phyloP scores from a whole-genome alignment of 2,113 vertebrate species.

The Lasiurus borealis region DNA sequence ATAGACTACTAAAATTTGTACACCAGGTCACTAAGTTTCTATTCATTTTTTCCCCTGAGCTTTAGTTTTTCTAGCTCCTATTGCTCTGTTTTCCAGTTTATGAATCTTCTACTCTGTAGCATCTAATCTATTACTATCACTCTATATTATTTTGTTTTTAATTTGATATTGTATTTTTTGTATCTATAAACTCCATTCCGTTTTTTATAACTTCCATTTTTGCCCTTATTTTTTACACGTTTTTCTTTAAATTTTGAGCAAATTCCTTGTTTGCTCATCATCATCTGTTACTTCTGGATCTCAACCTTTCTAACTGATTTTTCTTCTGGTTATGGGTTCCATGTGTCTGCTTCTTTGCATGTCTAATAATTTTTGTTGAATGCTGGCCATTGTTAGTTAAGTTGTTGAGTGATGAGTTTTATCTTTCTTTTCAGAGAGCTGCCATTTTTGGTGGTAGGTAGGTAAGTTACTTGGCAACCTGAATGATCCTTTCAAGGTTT shows the following conservation, averaged over 20 bases:
- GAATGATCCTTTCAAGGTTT: neutral
- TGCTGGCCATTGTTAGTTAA: neutral
- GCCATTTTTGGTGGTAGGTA: neutral
- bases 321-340: neutral
- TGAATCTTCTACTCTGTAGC: neutral
- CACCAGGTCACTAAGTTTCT: neutral
- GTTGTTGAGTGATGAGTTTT: neutral
- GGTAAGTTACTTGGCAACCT: neutral
- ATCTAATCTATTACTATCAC: neutral
- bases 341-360: neutral
- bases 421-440: neutral
- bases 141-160: neutral
- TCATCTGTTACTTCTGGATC: neutral
- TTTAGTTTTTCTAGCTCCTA: neutral
- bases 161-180: constrained; percentile 3
- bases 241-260: neutral
- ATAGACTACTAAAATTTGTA: neutral
- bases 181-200: neutral
- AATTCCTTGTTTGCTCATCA: neutral
- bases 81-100: neutral
- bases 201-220: neutral
- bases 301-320: neutral
- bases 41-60: neutral
- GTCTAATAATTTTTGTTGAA: neutral
- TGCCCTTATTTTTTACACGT: neutral